phyloP scores from a whole-genome alignment of 1,140 invertebrate genomes.

The Ooceraea biroi region DNA sequence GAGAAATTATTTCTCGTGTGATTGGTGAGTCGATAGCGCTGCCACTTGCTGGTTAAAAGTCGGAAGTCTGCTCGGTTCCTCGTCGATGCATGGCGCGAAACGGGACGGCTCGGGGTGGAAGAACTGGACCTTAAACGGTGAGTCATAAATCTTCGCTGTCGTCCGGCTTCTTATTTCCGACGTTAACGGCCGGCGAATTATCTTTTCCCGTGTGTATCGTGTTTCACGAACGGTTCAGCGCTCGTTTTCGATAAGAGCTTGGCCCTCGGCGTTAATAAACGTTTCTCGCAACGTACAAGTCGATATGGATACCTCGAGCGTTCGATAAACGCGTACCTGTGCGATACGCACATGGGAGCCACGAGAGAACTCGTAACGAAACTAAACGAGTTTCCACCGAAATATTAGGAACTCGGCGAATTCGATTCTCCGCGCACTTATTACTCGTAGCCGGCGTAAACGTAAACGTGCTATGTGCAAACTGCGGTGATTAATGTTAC shows the following conservation, averaged over 20 bases:
- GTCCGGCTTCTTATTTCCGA: slow-evolving; percentile 39
- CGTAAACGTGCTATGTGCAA: neutral
- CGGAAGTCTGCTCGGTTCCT: slow-evolving; percentile 1
- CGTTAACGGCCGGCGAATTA: slow-evolving; percentile 67
- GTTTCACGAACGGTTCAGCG: slow-evolving; percentile 61
- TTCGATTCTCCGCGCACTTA: neutral
- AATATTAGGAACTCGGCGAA: slow-evolving; percentile 43
- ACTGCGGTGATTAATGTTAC: neutral
- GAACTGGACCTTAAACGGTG: slow-evolving; percentile 58
- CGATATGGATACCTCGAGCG: slow-evolving; percentile 24
- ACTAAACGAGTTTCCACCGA: slow-evolving; percentile 37
- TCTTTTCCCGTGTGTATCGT: slow-evolving; percentile 53
- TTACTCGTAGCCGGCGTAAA: neutral
- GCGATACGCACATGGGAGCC: slow-evolving; percentile 47
- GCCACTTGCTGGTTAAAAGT: slow-evolving; percentile 19
- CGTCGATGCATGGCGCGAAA: slow-evolving; percentile 19
- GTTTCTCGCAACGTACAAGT: slow-evolving; percentile 54
- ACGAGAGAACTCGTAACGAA: slow-evolving; percentile 63
- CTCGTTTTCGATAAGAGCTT: slow-evolving; percentile 70
- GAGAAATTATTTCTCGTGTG: neutral
- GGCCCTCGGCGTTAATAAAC: slow-evolving; percentile 74
- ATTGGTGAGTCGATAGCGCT: neutral
- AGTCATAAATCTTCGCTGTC: slow-evolving; percentile 67
- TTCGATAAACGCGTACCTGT: slow-evolving; percentile 58
- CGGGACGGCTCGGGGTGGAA: slow-evolving; percentile 4